These are phyloP conservation scores for Nyctibius grandis DNA, from an alignment of 2,797 vertebrate genomes.

Conservation along the genomic window DNA sequence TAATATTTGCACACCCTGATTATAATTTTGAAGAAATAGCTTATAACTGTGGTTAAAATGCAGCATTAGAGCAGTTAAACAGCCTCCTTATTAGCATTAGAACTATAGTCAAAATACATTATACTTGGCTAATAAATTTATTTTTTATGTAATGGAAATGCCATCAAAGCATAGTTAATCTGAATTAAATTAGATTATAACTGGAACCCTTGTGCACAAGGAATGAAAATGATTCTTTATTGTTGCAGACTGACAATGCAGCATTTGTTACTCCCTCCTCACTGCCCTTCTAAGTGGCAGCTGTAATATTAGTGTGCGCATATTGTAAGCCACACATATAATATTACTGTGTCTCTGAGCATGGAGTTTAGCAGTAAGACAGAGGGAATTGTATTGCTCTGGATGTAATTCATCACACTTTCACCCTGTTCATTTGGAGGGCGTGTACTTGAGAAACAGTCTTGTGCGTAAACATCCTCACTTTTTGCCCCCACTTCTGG, in stretches of 20 bases:
- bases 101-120: constrained; percentile 76
- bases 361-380: neutral
- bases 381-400: neutral
- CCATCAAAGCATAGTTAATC: constrained; percentile 77
- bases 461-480: neutral
- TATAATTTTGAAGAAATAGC: constrained; percentile 55
- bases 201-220: constrained; percentile 69
- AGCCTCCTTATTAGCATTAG: constrained; percentile 70
- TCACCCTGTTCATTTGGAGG: neutral
- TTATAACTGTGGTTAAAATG: constrained; percentile 65
- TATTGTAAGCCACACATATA: neutral
- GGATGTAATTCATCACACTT: neutral
- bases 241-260: constrained; percentile 62
- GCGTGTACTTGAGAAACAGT: neutral
- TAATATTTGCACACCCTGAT: constrained; percentile 59
- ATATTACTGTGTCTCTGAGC: neutral
- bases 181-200: constrained; percentile 78
- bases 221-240: constrained; percentile 75
- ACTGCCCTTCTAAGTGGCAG: constrained; percentile 45
- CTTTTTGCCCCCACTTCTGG: neutral
- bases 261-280: constrained; percentile 43
- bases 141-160: constrained; percentile 78
- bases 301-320: constrained; percentile 2
- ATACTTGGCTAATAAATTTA: constrained; percentile 76
- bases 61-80: constrained; percentile 67